These are phyloP conservation scores for Drosophila parvula DNA, from an alignment of 1,140 invertebrate genomes.

Conservation along the genomic window DNA sequence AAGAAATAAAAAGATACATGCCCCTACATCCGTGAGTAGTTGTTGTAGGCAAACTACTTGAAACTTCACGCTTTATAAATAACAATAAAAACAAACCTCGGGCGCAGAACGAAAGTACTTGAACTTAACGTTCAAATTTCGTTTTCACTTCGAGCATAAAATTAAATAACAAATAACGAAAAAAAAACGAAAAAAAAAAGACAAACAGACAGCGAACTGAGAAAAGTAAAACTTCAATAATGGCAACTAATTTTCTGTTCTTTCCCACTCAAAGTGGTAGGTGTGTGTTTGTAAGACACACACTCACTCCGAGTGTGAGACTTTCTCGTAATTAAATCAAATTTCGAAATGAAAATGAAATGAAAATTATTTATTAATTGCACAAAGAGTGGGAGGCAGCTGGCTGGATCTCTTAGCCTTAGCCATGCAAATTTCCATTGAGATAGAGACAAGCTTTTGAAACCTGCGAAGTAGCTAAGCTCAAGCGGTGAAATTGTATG, in stretches of 20 bases:
- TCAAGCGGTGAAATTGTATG: slow-evolving; percentile 44
- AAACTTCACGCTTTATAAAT: slow-evolving; percentile 79
- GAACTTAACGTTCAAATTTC: slow-evolving; percentile 57
- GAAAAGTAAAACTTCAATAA: slow-evolving; percentile 60
- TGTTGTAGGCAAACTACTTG: slow-evolving; percentile 72
- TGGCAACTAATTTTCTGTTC: slow-evolving; percentile 77
- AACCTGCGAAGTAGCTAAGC: slow-evolving; percentile 19
- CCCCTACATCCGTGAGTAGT: slow-evolving; percentile 59
- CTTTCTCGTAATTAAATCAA: slow-evolving; percentile 80
- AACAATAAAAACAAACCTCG: slow-evolving; percentile 55
- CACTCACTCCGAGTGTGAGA: slow-evolving; percentile 11
- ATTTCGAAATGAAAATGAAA: slow-evolving; percentile 78
- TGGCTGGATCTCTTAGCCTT: slow-evolving; percentile 1
- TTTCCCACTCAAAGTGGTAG: slow-evolving; percentile 49
- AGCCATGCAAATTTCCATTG: slow-evolving; percentile 58
- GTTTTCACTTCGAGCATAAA: slow-evolving; percentile 78
- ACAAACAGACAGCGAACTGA: slow-evolving; percentile 8
- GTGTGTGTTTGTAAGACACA: slow-evolving; percentile 5
- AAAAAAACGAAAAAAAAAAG: slow-evolving; percentile 59
- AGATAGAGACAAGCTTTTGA: slow-evolving; percentile 10
- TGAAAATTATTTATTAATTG: slow-evolving; percentile 79
- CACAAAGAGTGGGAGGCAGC: slow-evolving; percentile 1
- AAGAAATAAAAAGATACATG: slow-evolving; percentile 35
- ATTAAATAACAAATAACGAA: slow-evolving; percentile 73
- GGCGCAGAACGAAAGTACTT: slow-evolving; percentile 46